Conservation (phyloP, 2,888 invertebrate genomes). For the Lithosia quadra region DNA sequence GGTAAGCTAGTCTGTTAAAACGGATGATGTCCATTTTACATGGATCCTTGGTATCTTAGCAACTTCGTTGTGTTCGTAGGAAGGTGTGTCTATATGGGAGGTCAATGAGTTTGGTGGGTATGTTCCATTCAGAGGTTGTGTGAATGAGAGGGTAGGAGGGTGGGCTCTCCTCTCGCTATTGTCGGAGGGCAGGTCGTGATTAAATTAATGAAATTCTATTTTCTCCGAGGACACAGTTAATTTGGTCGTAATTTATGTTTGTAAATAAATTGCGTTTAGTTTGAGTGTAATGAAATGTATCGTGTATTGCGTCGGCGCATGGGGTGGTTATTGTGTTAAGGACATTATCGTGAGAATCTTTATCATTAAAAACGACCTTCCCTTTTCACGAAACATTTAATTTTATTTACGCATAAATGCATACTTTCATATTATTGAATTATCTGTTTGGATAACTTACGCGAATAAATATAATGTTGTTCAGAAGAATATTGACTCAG, state of each 20-base stretch:
- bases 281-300: constrained; percentile 49
- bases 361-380: constrained; percentile 8
- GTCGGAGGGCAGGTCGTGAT: constrained; percentile 62
- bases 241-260: constrained; percentile 58
- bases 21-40: constrained; percentile 32
- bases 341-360: constrained; percentile 18
- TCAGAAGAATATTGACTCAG: background rate
- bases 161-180: constrained; percentile 41
- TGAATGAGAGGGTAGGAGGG: constrained; percentile 27
- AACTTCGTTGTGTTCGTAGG: constrained; percentile 30
- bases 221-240: constrained; percentile 58
- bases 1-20: constrained; percentile 36
- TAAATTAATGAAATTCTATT: constrained; percentile 71
- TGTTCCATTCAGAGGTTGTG: constrained; percentile 48
- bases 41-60: constrained; percentile 32
- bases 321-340: constrained; percentile 23
- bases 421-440: background rate
- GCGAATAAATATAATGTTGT: background rate
- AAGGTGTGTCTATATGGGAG: constrained; percentile 31
- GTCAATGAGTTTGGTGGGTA: constrained; percentile 43
- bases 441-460: background rate
- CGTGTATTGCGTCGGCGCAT: constrained; percentile 24
- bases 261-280: constrained; percentile 42
- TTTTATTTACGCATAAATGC: background rate
- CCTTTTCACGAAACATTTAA: constrained; percentile 1